Evolutionary conservation across 2,113 vertebrate genomes (phyloP), one percentile per base, ranked within the genome.

Genomic region (Prunella fulvescens): DNA sequence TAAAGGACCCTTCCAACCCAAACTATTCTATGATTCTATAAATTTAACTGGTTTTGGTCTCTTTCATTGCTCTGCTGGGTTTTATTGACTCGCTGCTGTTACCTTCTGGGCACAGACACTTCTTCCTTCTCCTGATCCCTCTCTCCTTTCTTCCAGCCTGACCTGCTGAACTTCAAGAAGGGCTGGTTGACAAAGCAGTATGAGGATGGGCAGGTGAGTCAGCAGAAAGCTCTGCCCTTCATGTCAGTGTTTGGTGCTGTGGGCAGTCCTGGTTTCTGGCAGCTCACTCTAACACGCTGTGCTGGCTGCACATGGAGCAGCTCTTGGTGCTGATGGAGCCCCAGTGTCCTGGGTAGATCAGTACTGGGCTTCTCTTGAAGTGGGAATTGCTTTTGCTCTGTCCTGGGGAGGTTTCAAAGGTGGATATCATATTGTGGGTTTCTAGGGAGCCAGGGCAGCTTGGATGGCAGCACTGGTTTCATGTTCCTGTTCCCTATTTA

Each of bases 151-250:
- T 81, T 97, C 80, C 94, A 99, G 99, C 99, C 99, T 0, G 99
- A 99, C 97, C 98, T 99, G 95, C 97, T 99, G 98, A 99, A 99
- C 96, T 99, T 99, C 97, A 99, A 99, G 97, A 99, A 99, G 98
- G 99, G 99, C 98, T 99, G 99, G 99, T 98, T 99, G 98, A 99
- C 99, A 67, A 99, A 99, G 96, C 99, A 99, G 65, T 99, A 99
- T 4, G 98, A 99, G 80, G 99, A 99, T 3, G 99, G 99, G 76
- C 98, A 99, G 99, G 99, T 99, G 97, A 98, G 98, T 97, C 26
- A 2, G 1, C 62, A 22, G 28, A 23, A 47, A 25, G 62, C 51
- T 72, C n/a, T 67, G 39, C n/a, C 51, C 28, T 81, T 76, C 0
- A 0, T 11, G 1, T 45, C 4, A 19, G 25, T 51, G 31, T 31